Conservation (phyloP, 2,113 vertebrate genomes). For the Hiodon tergisus region DNA sequence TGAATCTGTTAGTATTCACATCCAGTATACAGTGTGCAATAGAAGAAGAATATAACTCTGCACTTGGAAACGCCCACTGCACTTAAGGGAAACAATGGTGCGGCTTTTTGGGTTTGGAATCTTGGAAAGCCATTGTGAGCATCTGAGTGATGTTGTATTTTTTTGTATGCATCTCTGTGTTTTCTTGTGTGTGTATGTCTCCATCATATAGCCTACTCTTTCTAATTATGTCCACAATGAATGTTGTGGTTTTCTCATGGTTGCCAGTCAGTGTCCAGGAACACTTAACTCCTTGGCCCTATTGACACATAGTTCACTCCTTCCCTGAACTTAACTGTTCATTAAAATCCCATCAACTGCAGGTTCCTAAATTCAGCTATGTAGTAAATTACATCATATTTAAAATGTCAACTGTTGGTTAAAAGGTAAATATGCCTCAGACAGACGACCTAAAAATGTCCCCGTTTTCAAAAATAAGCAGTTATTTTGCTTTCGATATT, state of each 20-base stretch:
- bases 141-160: not conserved
- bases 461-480: too few relatives aligned
- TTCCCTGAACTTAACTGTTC: not conserved
- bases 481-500: too few relatives aligned
- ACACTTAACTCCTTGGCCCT: not conserved
- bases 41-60: not conserved
- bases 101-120: not conserved
- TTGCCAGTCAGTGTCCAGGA: not conserved
- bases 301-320: not conserved
- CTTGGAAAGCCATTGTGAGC: conserved; percentile 5
- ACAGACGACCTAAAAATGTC: not conserved
- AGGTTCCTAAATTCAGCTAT: not conserved
- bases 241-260: conserved; percentile 1
- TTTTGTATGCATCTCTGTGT: conserved; percentile 1
- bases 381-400: not conserved
- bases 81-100: not conserved
- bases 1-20: not conserved
- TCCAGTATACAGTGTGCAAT: not conserved
- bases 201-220: not conserved
- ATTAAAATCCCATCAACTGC: not conserved
- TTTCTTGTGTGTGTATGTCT: not conserved
- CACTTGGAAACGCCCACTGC: conserved; percentile 5
- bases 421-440: not conserved
- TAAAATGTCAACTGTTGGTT: not conserved
- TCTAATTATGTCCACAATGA: conserved; percentile 12